phyloP scores from a whole-genome alignment of 2,113 vertebrate species.

The Pterocles gutturalis region DNA sequence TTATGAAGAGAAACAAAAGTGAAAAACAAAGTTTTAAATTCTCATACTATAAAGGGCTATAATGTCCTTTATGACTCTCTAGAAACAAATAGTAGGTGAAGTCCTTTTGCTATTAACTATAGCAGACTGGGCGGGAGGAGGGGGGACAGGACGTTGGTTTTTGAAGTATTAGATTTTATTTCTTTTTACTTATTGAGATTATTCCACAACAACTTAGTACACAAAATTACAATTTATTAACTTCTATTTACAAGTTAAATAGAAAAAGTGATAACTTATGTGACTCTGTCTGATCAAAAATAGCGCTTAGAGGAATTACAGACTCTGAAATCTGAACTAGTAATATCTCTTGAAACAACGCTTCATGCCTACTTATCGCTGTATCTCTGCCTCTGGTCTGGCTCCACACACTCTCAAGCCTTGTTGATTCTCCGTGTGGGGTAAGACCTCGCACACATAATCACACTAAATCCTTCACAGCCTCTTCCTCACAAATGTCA shows the following conservation, averaged over 20 bases:
- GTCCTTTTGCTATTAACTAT: background rate
- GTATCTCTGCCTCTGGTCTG: background rate
- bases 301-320: background rate
- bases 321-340: background rate
- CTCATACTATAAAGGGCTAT: background rate
- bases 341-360: background rate
- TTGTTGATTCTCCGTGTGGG: background rate
- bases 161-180: background rate
- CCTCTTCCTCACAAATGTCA: background rate
- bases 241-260: background rate
- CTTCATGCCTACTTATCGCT: background rate
- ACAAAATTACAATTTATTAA: constrained; percentile 9
- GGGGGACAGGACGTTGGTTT: background rate
- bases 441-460: background rate
- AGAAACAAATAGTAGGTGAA: background rate
- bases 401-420: background rate
- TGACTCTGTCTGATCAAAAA: background rate
- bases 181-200: background rate
- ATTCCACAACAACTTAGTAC: background rate
- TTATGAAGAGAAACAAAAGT: background rate
- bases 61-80: background rate
- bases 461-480: background rate
- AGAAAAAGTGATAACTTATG: background rate
- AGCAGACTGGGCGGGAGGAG: background rate
- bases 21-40: background rate